Percentiles rank a stretch among this genome's conserved stretches.
Conservation (phyloP, 2,888 invertebrate species). For the Carcina quercana region DNA sequence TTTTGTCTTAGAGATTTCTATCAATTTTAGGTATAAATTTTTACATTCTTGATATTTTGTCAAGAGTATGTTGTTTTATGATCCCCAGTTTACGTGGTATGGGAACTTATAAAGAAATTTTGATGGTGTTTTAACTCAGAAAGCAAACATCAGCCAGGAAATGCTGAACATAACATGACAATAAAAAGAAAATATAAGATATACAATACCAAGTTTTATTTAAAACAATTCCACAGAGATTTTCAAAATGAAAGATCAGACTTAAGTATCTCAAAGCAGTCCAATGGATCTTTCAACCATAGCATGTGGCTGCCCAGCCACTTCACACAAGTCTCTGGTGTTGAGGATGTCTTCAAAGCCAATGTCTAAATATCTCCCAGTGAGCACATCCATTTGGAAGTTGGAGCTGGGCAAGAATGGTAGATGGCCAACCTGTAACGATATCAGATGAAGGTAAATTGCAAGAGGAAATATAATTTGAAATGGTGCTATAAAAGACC, state of each 20-base stretch:
- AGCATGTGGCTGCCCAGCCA: slow-evolving; percentile 87
- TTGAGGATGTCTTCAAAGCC: slow-evolving; percentile 87
- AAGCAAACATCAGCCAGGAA: too few species aligned
- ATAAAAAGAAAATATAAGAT: background rate
- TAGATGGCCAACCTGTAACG: slow-evolving; percentile 71
- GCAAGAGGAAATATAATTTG: too few species aligned
- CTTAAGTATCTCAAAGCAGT: slow-evolving; percentile 52
- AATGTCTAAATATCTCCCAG: slow-evolving; percentile 83
- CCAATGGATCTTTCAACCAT: slow-evolving; percentile 84
- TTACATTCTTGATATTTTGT: too few species aligned
- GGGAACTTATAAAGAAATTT: too few species aligned
- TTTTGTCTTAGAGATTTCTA: too few species aligned
- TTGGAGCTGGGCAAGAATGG: slow-evolving; percentile 83
- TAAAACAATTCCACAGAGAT: slow-evolving; percentile 12
- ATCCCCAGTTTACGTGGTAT: too few species aligned
- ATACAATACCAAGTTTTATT: slow-evolving; percentile 3
- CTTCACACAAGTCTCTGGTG: slow-evolving; percentile 81
- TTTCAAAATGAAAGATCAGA: slow-evolving; percentile 16
- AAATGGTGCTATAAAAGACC: too few species aligned
- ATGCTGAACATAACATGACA: background rate
- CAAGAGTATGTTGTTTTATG: too few species aligned
- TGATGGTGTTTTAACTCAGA: too few species aligned
- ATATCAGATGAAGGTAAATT: too few species aligned
- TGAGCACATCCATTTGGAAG: slow-evolving; percentile 81
- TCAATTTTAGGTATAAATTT: too few species aligned